These are phyloP conservation scores for Holacanthus passer DNA, from an alignment of 2,113 vertebrate species.

Conservation along the genomic window DNA sequence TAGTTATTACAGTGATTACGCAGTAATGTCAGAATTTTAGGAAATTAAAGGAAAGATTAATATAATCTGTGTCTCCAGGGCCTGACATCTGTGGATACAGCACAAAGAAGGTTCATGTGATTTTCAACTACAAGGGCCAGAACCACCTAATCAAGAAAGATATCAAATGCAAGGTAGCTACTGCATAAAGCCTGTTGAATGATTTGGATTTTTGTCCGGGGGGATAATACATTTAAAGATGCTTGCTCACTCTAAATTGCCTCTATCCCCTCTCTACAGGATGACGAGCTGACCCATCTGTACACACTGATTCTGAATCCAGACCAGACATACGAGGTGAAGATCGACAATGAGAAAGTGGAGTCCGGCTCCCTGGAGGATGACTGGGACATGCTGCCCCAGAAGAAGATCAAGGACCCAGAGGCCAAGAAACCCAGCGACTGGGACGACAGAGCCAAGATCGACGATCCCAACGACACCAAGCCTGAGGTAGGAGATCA, in stretches of 20 bases:
- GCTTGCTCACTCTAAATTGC: background rate
- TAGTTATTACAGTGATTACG: background rate
- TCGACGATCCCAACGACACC: slow-evolving; percentile 74
- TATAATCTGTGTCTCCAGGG: slow-evolving; percentile 80
- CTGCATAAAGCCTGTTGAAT: background rate
- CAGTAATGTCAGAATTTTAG: background rate
- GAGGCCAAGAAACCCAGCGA: slow-evolving; percentile 78
- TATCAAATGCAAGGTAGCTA: slow-evolving; percentile 88
- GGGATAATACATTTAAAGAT: background rate
- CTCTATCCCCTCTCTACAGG: slow-evolving; percentile 63
- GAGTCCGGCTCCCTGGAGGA: slow-evolving; percentile 86
- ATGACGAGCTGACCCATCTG: slow-evolving; percentile 87
- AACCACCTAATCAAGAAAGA: slow-evolving; percentile 87
- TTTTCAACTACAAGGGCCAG: slow-evolving; percentile 90
- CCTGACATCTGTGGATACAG: slow-evolving; percentile 92
- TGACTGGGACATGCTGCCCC: slow-evolving; percentile 86
- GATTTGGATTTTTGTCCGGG: no score
- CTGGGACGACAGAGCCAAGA: slow-evolving; percentile 79
- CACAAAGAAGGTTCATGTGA: slow-evolving; percentile 90
- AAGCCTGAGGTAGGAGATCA: slow-evolving; percentile 79
- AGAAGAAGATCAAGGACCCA: slow-evolving; percentile 82
- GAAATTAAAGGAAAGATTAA: background rate
- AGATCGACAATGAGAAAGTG: slow-evolving; percentile 82
- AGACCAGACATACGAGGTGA: slow-evolving; percentile 87
- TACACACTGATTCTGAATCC: slow-evolving; percentile 88